phyloP scores from a whole-genome alignment of 2,888 invertebrate genomes.

The Metacarcinus magister region DNA sequence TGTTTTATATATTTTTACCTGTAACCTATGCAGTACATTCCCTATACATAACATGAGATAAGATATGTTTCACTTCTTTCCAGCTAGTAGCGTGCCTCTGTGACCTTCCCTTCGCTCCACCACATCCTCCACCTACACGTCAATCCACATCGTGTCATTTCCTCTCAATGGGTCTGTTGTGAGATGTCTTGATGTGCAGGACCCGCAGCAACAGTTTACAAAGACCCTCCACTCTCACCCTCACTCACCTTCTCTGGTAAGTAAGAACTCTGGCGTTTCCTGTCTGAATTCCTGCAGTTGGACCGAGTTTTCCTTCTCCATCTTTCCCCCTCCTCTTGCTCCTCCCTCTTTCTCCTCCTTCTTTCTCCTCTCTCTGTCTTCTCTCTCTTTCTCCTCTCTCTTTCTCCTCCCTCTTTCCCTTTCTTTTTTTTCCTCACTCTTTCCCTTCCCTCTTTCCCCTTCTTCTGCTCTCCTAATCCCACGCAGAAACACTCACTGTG shows the following conservation, averaged over 20 bases:
- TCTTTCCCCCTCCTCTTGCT: background rate
- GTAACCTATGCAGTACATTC: background rate
- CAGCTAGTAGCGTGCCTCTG: background rate
- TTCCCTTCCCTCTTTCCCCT: background rate
- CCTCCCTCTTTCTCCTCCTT: too few species aligned
- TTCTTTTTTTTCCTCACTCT: background rate
- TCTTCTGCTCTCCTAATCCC: background rate
- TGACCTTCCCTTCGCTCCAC: background rate
- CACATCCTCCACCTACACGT: background rate
- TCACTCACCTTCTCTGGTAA: background rate
- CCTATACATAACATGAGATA: background rate
- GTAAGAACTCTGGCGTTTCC: background rate
- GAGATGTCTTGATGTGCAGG: background rate
- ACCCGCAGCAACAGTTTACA: background rate
- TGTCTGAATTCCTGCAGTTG: slow-evolving; percentile 26
- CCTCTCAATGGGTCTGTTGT: background rate
- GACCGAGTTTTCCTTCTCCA: background rate
- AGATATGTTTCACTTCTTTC: background rate
- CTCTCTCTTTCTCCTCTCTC: background rate
- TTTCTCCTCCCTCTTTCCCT: background rate
- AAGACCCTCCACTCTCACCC: background rate
- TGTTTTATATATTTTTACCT: background rate
- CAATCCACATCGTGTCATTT: background rate
- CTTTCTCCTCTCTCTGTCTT: background rate
- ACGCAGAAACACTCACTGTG: background rate